Evolutionary conservation across 2,113 vertebrate genomes (phyloP), one percentile per base, ranked within the genome.

Genomic region (Dicaeum eximium): DNA sequence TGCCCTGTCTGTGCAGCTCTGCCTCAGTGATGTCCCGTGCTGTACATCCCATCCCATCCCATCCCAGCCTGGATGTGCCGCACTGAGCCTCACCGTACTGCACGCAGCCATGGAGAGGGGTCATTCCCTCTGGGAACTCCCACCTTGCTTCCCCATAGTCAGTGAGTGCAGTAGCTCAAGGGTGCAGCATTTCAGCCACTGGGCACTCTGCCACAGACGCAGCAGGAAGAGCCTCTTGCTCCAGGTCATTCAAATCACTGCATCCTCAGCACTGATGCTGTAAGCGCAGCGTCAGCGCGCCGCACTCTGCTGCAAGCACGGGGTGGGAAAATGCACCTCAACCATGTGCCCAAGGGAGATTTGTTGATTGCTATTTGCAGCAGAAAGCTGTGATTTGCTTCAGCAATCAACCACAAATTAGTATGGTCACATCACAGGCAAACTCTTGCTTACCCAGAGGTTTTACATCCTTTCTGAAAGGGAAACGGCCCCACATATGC

Each of bases 381-480:
- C 65, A 96, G 80, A 95, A 96, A 93, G 72, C 53, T 82, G 40
- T 61, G 44, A 89, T 97, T 95, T 94, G 44, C 92, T 77, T 66
- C 61, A 23, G 94, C 70, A 78, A 51, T 79, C 56, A 10, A 56
- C 65, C 51, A 73, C 51, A 73, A 88, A 96, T 96, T 64, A 90
- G 53, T 44, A 38, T 18, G n/a, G 71, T 62, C 14, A 13, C 88
- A 74, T 66, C 64, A 60, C 19, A 94, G 16, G 2, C 70, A 83
- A 37, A 54, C 83, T 70, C 70, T 37, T 53, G 53, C 67, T 92
- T 60, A 69, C 40, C 37, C 31, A 44, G 73, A 96, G 74, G n/a
- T 35, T 69, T 64, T 27, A 11, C 12, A 62, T 42, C 80, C 21
- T 91, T 42, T 73, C 84, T 66, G 50, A 84, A 94, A 87, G 92